Conservation (phyloP, 2,113 vertebrate species). For the Oncorhynchus kisutch region DNA sequence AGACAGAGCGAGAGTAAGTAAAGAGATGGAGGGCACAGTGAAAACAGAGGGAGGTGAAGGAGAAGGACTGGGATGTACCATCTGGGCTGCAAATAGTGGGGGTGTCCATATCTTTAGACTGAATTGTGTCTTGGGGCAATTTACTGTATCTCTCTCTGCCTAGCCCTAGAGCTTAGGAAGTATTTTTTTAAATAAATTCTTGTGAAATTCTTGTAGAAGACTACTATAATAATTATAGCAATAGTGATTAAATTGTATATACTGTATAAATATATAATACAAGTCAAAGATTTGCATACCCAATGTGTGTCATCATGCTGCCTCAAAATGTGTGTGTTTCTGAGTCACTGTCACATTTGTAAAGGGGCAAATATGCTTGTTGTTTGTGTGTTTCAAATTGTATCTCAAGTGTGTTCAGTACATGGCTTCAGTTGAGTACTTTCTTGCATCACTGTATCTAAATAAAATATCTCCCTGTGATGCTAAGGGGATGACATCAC, state of each 20-base stretch:
- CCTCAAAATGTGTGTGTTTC: not conserved
- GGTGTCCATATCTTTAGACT: slow-evolving; percentile 15
- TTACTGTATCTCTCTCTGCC: not conserved
- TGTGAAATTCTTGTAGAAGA: not conserved
- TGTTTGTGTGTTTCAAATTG: not conserved
- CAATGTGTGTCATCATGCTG: not conserved
- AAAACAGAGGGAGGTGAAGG: slow-evolving; percentile 48
- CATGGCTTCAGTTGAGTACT: not conserved
- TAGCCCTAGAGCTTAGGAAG: not conserved
- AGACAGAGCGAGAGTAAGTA: slow-evolving; percentile 33
- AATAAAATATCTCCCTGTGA: not conserved
- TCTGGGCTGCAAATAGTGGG: slow-evolving; percentile 36
- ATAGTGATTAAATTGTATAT: not conserved
- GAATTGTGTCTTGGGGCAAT: not conserved
- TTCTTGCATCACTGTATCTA: not conserved
- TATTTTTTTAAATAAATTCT: not conserved
- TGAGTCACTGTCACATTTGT: not conserved
- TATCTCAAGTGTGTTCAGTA: not conserved
- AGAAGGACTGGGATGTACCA: slow-evolving; percentile 64
- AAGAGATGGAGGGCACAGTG: slow-evolving; percentile 68
- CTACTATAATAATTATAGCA: not conserved
- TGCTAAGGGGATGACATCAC: not conserved
- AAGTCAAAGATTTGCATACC: not conserved
- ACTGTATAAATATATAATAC: not conserved
- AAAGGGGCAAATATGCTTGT: not conserved